These are phyloP conservation scores for Drosophila oshimai DNA, from an alignment of 1,140 invertebrate species.

Conservation along the genomic window DNA sequence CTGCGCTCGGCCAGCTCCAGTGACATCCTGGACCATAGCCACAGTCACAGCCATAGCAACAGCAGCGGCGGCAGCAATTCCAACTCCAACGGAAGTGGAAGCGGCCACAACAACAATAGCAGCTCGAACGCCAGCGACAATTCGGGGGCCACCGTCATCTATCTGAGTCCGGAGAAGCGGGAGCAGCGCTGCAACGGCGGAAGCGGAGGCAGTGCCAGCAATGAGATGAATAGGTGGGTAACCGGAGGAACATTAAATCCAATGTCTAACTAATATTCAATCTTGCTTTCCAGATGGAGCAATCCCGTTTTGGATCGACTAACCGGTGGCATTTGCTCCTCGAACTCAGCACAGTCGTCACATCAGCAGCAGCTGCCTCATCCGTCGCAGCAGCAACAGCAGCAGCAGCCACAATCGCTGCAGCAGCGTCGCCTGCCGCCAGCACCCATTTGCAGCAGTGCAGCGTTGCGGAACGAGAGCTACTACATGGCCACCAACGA, in stretches of 20 bases:
- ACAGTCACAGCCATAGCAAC: constrained; percentile 42
- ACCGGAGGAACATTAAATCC: neutral
- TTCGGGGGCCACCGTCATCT: constrained; percentile 87
- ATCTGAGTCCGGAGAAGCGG: constrained; percentile 83
- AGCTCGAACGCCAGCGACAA: constrained; percentile 84
- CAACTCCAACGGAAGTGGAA: constrained; percentile 45
- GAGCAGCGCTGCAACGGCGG: constrained; percentile 56
- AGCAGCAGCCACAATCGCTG: constrained; percentile 18
- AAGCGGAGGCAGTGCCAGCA: constrained; percentile 33
- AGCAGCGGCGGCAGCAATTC: constrained; percentile 82
- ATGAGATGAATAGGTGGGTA: constrained; percentile 72
- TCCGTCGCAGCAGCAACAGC: constrained; percentile 29
- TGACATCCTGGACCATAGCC: constrained; percentile 71
- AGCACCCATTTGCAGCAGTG: constrained; percentile 55
- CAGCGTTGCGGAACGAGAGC: constrained; percentile 89
- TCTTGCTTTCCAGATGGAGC: constrained; percentile 79
- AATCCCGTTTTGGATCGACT: constrained; percentile 93
- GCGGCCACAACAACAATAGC: constrained; percentile 46
- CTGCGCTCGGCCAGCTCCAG: constrained; percentile 77
- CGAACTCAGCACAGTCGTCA: constrained; percentile 57
- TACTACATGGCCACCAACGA: constrained; percentile 90
- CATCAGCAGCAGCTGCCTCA: constrained; percentile 41
- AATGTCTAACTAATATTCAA: too few relatives aligned
- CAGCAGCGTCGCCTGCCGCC: constrained; percentile 47
- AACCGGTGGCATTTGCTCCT: constrained; percentile 86